Evolutionary conservation across 2,888 invertebrate species (phyloP), one percentile per base, ranked within the genome.

Genomic region (Stenurella melanura): DNA sequence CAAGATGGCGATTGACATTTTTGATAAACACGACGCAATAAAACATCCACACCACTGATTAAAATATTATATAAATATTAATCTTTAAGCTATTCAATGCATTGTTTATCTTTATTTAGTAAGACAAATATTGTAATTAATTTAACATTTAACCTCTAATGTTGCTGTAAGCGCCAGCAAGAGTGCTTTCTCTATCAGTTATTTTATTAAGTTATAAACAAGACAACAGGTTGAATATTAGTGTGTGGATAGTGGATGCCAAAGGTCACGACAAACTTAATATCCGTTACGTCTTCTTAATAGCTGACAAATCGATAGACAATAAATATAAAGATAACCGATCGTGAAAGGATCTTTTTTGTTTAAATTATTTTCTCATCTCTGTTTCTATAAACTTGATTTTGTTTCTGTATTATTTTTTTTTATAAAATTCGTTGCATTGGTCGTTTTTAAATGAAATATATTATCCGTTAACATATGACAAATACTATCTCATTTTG

Each of bases 1-100:
- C 77, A 81, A 81, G 76, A 79, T 79, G 70, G 70, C 74, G 78
- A 80, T 78, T 74, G 77, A 66, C 70, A 63, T 68, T 70, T n/a
- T 12, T 17, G 79, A 79, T 79, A 75, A 63, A 64, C 38, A 58
- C 21, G 58, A 58, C 12, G 6, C 58, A 10, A n/a, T 50, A 50
- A 42, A 70, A 70, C 70, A 70, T 57, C 58, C 26, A 26, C 70
- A 60, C 26, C 1, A 26, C 34, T 18, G 26, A 19, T 19, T 58
- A 58, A 58, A 19, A 58, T 21, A 58, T 4, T 58, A 58, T 58
- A 58, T 58, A 21, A 58, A 19, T 19, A 19, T 58, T 19, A 21
- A 50, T 50, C n/a, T n/a, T 7, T 1, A n/a, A 50, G n/a, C 50
- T 15, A 50, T 50, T 50, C 50, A n/a, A 50, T 15, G 50, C 50